These are phyloP conservation scores for Chrysomallon squamiferum DNA, from an alignment of 1,140 invertebrate species.

Conservation along the genomic window DNA sequence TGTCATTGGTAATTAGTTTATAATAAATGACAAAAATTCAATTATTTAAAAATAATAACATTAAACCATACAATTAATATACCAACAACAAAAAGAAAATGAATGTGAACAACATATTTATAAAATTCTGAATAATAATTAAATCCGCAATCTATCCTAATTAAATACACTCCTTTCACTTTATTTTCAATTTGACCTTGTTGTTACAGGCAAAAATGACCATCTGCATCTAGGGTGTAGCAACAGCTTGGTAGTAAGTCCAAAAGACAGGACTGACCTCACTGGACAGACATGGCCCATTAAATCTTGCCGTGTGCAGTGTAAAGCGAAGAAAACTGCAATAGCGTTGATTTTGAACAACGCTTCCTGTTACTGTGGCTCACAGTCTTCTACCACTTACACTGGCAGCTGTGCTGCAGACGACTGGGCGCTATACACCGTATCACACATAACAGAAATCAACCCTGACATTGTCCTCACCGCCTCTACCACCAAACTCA, in stretches of 20 bases:
- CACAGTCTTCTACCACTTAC: background rate
- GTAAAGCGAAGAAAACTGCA: background rate
- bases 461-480: slow-evolving; percentile 17
- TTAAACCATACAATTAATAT: no score
- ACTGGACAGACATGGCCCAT: background rate
- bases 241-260: background rate
- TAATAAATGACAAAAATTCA: no score
- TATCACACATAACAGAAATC: slow-evolving; percentile 10
- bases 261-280: background rate
- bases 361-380: slow-evolving; percentile 11
- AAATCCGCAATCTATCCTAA: no score
- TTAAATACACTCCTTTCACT: no score
- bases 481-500: slow-evolving; percentile 15
- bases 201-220: slow-evolving; percentile 9
- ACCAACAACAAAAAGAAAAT: no score
- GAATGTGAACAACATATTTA: no score
- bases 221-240: slow-evolving; percentile 10
- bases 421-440: slow-evolving; percentile 24
- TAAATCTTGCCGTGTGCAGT: slow-evolving; percentile 11
- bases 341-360: slow-evolving; percentile 13
- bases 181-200: no score
- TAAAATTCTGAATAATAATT: no score
- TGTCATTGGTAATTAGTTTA: no score
- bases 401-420: background rate
- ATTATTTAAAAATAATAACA: no score